Percentiles rank a stretch among this genome's conserved stretches.
phyloP scores from a whole-genome alignment of 2,888 invertebrate genomes.

The Phlogophora meticulosa region DNA sequence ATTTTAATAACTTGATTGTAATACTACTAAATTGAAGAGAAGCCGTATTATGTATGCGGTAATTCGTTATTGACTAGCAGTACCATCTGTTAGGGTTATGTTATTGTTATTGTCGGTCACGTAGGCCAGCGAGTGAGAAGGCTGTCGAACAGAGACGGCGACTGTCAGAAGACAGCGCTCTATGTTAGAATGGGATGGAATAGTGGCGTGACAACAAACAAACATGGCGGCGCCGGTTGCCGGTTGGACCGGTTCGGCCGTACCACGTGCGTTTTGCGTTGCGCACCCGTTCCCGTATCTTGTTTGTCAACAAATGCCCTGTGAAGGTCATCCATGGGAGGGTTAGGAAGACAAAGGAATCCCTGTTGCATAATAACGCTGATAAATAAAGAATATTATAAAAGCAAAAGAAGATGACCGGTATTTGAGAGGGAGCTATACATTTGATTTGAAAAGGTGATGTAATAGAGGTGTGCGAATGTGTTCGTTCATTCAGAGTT shows the following conservation, averaged over 20 bases:
- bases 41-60: conserved; percentile 59
- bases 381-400: conserved; percentile 54
- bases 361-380: conserved; percentile 76
- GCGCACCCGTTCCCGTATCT: conserved; percentile 82
- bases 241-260: conserved; percentile 86
- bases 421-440: conserved; percentile 46
- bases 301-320: conserved; percentile 90
- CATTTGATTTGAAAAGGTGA: conserved; percentile 65
- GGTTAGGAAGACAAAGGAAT: conserved; percentile 83
- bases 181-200: conserved; percentile 76
- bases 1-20: conserved; percentile 62
- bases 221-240: conserved; percentile 89
- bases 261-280: conserved; percentile 88
- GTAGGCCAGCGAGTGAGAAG: conserved; percentile 82
- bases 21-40: conserved; percentile 62
- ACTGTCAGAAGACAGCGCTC: conserved; percentile 64
- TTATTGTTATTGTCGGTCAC: conserved; percentile 89
- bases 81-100: conserved; percentile 80
- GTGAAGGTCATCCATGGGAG: conserved; percentile 87
- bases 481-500: conserved; percentile 63
- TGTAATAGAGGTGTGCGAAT: conserved; percentile 68
- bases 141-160: conserved; percentile 71
- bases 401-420: conserved; percentile 51
- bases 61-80: conserved; percentile 66
- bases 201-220: conserved; percentile 90